phyloP scores from a whole-genome alignment of 2,797 vertebrate genomes.

The Buceros bicornis region DNA sequence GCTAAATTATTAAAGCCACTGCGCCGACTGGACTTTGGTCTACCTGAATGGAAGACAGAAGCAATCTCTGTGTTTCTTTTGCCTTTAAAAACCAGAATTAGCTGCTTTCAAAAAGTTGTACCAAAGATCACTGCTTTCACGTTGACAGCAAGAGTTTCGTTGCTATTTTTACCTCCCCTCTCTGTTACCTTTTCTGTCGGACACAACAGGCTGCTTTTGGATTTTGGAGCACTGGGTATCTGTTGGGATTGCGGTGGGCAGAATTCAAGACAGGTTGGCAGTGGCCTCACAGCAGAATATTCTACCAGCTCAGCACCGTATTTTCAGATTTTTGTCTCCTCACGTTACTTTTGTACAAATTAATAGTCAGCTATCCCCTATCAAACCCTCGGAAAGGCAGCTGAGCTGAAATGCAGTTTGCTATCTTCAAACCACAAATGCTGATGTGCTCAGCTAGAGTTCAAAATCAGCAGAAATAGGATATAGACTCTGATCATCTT shows the following conservation, averaged over 20 bases:
- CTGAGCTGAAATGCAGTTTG: constrained; percentile 27
- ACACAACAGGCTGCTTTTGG: neutral
- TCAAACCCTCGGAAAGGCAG: neutral
- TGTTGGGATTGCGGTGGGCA: neutral
- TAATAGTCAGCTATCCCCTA: neutral
- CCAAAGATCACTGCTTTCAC: neutral
- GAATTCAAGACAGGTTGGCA: neutral
- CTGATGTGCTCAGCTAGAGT: neutral
- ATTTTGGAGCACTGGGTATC: neutral
- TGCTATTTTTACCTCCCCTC: too few relatives aligned
- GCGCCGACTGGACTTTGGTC: neutral
- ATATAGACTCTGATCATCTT: neutral
- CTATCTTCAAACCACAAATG: constrained; percentile 23
- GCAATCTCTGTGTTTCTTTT: neutral
- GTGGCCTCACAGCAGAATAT: neutral
- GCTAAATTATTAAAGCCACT: neutral
- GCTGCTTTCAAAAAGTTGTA: neutral
- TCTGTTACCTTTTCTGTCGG: neutral
- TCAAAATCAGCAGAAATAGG: constrained; percentile 43
- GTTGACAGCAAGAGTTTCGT: neutral
- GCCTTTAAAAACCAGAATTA: neutral
- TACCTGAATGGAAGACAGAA: neutral
- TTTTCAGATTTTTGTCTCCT: neutral
- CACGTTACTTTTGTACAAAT: neutral
- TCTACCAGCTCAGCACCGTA: neutral